phyloP scores from a whole-genome alignment of 2,113 vertebrate genomes.

The Eubucco bourcierii region DNA sequence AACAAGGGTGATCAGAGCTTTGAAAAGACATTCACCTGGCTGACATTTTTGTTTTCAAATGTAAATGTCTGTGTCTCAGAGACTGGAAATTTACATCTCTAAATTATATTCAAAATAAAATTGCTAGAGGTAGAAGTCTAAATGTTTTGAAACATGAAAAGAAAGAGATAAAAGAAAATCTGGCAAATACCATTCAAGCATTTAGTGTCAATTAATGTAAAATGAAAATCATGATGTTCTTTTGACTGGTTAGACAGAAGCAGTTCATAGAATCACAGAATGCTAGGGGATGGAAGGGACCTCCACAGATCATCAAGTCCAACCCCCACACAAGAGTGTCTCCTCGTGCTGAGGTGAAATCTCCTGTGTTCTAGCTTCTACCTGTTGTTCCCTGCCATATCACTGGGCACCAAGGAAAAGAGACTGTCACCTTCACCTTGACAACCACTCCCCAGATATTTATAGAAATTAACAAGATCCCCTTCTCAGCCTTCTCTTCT shows the following conservation, averaged over 20 bases:
- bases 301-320: too few relatives aligned
- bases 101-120: not conserved
- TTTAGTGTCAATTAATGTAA: not conserved
- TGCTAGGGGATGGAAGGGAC: too few relatives aligned
- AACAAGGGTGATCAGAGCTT: not conserved
- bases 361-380: too few relatives aligned
- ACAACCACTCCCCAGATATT: too few relatives aligned
- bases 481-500: too few relatives aligned
- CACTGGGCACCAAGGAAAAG: too few relatives aligned
- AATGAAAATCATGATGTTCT: not conserved
- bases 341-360: too few relatives aligned
- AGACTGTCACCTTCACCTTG: too few relatives aligned
- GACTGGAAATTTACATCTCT: not conserved
- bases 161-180: not conserved
- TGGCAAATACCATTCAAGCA: not conserved
- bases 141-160: not conserved
- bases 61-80: not conserved
- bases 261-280: not conserved
- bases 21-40: not conserved
- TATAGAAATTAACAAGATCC: too few relatives aligned
- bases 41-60: slow-evolving; percentile 3
- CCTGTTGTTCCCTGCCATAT: too few relatives aligned
- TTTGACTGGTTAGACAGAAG: not conserved
- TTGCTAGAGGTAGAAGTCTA: not conserved
- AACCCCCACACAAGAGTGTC: too few relatives aligned